Percentiles rank a stretch among this genome's conserved stretches.
Evolutionary conservation across 1,140 invertebrate genomes (phyloP).

Genomic region (Pseudachorutes palmiensis): DNA sequence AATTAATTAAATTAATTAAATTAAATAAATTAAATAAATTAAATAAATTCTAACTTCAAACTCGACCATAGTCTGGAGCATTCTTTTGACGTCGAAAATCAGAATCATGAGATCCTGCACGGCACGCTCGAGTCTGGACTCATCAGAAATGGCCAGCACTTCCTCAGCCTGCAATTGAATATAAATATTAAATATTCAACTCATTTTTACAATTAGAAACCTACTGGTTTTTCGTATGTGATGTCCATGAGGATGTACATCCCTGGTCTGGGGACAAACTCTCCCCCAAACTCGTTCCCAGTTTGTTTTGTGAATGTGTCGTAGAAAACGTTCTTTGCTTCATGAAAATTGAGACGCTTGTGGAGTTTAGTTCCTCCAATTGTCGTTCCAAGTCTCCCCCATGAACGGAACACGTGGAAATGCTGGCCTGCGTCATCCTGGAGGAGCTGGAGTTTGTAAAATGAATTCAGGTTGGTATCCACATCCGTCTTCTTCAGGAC

Average conservation of each 20-base stretch:
- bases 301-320: conserved; percentile 67
- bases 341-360: conserved; percentile 45
- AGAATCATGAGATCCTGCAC: conserved; percentile 75
- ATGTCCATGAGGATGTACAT: conserved; percentile 82
- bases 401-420: conserved; percentile 43
- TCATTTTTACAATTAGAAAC: conserved; percentile 32
- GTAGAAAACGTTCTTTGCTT: conserved; percentile 62
- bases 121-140: conserved; percentile 62
- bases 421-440: not conserved
- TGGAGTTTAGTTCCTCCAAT: conserved; percentile 77
- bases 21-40: not conserved
- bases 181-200: not conserved
- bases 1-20: conserved; percentile 9
- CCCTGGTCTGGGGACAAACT: conserved; percentile 73
- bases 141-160: not conserved
- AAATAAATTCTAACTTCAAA: conserved; percentile 61
- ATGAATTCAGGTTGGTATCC: conserved; percentile 79
- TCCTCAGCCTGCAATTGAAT: not conserved
- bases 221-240: conserved; percentile 60
- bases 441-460: conserved; percentile 90
- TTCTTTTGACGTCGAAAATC: conserved; percentile 83
- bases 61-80: conserved; percentile 87
- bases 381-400: conserved; percentile 92
- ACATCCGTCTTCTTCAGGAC: conserved; percentile 80
- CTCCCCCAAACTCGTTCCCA: conserved; percentile 65